These are phyloP conservation scores for Borostomias antarcticus DNA, from an alignment of 2,797 vertebrate species.

Conservation along the genomic window DNA sequence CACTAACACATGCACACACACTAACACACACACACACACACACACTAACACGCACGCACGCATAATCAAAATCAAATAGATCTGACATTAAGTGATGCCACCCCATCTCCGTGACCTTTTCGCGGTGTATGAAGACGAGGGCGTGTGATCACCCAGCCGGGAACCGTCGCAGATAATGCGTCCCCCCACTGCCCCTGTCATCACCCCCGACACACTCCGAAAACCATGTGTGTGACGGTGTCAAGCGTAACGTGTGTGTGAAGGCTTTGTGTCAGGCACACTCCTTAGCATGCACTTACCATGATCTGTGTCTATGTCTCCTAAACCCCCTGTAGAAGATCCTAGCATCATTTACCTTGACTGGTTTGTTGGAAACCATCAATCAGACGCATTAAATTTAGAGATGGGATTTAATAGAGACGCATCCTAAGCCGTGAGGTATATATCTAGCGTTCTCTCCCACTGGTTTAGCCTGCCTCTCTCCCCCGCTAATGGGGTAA, in stretches of 20 bases:
- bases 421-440: no score
- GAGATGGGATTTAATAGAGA: constrained; percentile 38
- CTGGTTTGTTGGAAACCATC: constrained; percentile 44
- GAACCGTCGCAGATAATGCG: constrained; percentile 37
- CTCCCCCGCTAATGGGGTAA: constrained; percentile 30
- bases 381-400: constrained; percentile 35
- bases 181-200: constrained; percentile 15
- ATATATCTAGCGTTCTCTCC: constrained; percentile 33
- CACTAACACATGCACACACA: no score
- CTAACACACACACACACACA: no score
- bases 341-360: no score
- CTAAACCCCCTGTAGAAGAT: no score
- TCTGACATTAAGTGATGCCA: constrained; percentile 41
- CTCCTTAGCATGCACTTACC: constrained; percentile 37
- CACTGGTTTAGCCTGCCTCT: constrained; percentile 40
- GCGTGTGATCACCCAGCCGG: constrained; percentile 18
- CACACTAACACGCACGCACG: no score
- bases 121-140: constrained; percentile 18
- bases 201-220: constrained; percentile 7
- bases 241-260: constrained; percentile 30
- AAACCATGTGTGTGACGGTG: constrained; percentile 30
- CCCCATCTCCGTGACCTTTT: constrained; percentile 41
- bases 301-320: constrained; percentile 29
- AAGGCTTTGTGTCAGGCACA: constrained; percentile 25
- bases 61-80: constrained; percentile 48